Base-by-base conservation (phyloP, 30 jellyfish, hydroid and myxozoan genomes). In the Turritopsis dohrnii region DNA sequence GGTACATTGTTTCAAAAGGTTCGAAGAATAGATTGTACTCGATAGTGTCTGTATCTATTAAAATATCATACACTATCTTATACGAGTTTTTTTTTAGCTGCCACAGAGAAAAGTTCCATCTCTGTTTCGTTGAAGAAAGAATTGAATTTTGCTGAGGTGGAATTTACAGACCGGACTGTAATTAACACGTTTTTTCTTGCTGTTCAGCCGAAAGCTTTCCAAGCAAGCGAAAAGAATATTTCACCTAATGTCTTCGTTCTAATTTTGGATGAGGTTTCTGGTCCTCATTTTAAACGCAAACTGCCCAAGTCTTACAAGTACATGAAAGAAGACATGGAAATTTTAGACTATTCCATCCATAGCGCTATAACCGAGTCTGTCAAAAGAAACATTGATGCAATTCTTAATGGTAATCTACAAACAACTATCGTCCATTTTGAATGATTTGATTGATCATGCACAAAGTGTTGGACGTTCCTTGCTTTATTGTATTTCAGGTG, bases 251-350 rank as follows among this genome's bases (percentile, higher is more conserved):
- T 84, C 30, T 74, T 84, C 30, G 71, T 84, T 26, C 19, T 84
- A 1, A 76, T 89, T 16, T 1, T 84, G 29, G 90, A 75, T 41
- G 81, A 84, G 71, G 88, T 66, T 18, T 84, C 90, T 17, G 84
- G 90, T 22, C 83, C 89, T 72, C 90, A 84, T 29, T 30, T 84
- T 28, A 82, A 84, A 53, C 53, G 90, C 29, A 84, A 84, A 80
- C 66, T 84, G n/a, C 79, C 88, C 31, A 24, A 21, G 29, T n/a
- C 81, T 29, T 84, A 21, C 28, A 75, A 66, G 29, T 84, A 23
- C 52, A 41, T 84, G 90, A 21, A 22, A 16, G 90, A 84, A 1
- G 89, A 75, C 28, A 84, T 84, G 90, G 72, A 82, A 88, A 7
- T 31, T 23, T 1, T 71, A 29, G 21, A 16, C 13, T 83, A 21